Evolutionary conservation across 2,113 vertebrate species (phyloP), one percentile per base, ranked within the genome.

Genomic region (Phalacrocorax pelagicus): DNA sequence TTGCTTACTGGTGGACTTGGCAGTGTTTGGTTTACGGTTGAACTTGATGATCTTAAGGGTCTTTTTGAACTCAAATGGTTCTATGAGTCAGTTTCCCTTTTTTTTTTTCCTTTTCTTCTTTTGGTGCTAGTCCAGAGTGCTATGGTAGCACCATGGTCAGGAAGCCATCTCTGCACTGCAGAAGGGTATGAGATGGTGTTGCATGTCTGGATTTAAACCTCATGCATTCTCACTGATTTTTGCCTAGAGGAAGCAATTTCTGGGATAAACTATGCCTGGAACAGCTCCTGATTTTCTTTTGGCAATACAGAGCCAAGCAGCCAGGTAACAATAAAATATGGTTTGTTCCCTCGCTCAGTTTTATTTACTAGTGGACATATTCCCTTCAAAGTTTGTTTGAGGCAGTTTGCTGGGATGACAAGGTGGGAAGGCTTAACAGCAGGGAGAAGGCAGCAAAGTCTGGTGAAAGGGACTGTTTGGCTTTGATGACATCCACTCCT

Each of bases 111-210:
- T 38, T 7, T 46, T n/a, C 15, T 20, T 30, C 23, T 59, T 30
- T 17, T 32, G 29, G 42, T 46, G 15, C 30, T 69, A 14, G 27
- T 16, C 36, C 74, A 54, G 59, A 51, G 27, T 34, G 4, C 29
- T 8, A 8, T 26, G 21, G 21, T 27, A 20, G 8, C 34, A 26
- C 29, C 38, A 38, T 38, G 46, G 5, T 40, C 18, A 44, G 16
- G 67, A 27, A 24, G 13, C 36, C 29, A n/a, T 14, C 16, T 44
- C 16, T 6, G 2, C 36, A 2, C 0, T 44, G 24, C 42, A 69
- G 26, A 24, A 24, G 27, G 34, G 8, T 47, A 26, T 61, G 38
- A 24, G 30, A 29, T 27, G 23, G 10, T 49, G 27, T 17, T 77
- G 11, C 26, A 4, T 15, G 19, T 49, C 54, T 81, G 38, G 20